Evolutionary conservation across 2,797 vertebrate genomes (phyloP), one percentile per base, ranked within the genome.

Genomic region (Notolabrus celidotus): DNA sequence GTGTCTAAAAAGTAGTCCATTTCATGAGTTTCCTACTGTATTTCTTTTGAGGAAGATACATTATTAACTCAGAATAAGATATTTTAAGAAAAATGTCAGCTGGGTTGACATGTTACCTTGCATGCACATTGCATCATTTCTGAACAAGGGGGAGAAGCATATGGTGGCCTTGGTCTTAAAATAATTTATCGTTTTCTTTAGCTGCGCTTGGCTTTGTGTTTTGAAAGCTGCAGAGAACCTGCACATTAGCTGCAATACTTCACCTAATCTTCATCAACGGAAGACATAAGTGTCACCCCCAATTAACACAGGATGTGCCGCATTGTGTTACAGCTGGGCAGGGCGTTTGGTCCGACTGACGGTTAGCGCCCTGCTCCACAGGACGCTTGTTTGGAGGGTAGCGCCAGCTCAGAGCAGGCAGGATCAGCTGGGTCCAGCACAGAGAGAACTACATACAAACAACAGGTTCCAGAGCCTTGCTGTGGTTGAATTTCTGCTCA

Each of bases 71-170:
- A 16, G 31, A 66, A 23, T 39, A 23, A 22, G 16, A 3, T 23
- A 33, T 60, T 59, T 34, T 36, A 41, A 45, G 36, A 29, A 34
- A 52, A 23, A 25, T 46, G 23, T 46, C 33, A 43, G 27, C 41
- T 9, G 43, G 41, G 34, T 7, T 49, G 59, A 71, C 45, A 66
- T 9, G 25, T 23, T 15, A n/a, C 25, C 33, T 63, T 68, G 54
- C 65, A 42, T 41, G 34, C 27, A 38, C 39, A 31, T 52, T 52
- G 46, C 62, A 60, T 66, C 47, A 58, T 23, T 25, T 39, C 2
- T 17, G 43, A 15, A 36, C 16, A 19, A 39, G 16, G 12, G 36
- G n/a, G 14, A 31, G 10, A 16, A 25, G 22, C 43, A 63, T 1
- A 41, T 36, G 2, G 12, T 43, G 19, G 29, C 50, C 17, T 16